Base-by-base conservation (phyloP, 2,888 invertebrate genomes). In the Tenthredo scrophulariae region DNA sequence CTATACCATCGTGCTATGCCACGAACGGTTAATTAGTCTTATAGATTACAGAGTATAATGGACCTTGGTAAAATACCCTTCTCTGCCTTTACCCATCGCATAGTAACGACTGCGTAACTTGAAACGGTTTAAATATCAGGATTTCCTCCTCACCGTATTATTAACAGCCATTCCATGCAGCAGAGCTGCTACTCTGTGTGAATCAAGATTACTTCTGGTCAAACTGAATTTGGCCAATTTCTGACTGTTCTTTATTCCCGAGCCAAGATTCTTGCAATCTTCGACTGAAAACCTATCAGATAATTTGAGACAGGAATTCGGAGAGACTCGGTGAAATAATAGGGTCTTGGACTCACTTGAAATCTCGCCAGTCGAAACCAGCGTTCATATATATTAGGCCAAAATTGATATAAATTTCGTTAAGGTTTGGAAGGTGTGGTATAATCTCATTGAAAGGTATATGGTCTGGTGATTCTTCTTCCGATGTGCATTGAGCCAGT, bases 161-260 rank as follows among this genome's bases (percentile, higher is more conserved):
- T 94, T 94, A 0, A 94, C 92, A 29, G 94, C 91, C 29, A 94
- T 87, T 87, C 94, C 94, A 89, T 95, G 95, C 43, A 96, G 93
- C 72, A 96, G 93, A 1, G 95, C 91, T 85, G 95, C 95, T 0
- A 94, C 94, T 90, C 95, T 95, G 0, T 94, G 93, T 88, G 95
- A 95, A 89, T 95, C 95, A 70, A 96, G 91, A 87, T 94, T 95
- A 88, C 96, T 96, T 62, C 95, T 94, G 86, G 96, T 96, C 18
- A 96, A 94, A 70, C 95, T 93, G 85, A 96, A 94, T 77, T 94
- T 91, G 89, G 91, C 94, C 43, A 96, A 89, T 86, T 94, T 92
- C 84, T 90, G 91, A 84, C 96, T 93, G 85, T 93, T 89, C 88
- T 94, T 93, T 1, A 95, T 89, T 4, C 95, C 95, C 79, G 92